Percentiles rank a stretch among this genome's conserved stretches.
Conservation (phyloP, 2,888 invertebrate genomes). For the Scaptomyza parva region DNA sequence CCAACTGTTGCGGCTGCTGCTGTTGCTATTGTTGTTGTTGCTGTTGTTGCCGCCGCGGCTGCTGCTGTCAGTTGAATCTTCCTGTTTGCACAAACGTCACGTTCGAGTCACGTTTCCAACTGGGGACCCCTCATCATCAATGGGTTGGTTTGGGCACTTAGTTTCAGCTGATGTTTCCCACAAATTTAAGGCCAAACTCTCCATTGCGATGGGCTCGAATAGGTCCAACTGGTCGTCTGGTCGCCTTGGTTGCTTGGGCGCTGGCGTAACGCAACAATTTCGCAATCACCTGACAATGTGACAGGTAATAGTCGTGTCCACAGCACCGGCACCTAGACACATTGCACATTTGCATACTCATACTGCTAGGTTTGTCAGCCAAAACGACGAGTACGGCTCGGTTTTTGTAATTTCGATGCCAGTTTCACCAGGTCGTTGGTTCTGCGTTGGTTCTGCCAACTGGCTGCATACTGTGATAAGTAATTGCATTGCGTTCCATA, state of each 20-base stretch:
- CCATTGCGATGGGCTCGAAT: slow-evolving; percentile 28
- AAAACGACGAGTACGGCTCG: neutral
- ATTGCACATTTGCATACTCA: slow-evolving; percentile 70
- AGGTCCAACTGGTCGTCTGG: slow-evolving; percentile 11
- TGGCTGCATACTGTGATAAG: slow-evolving; percentile 77
- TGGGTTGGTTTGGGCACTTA: slow-evolving; percentile 64
- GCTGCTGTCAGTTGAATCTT: slow-evolving; percentile 78
- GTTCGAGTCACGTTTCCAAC: slow-evolving; percentile 79
- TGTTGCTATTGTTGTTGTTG: slow-evolving; percentile 12
- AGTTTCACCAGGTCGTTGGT: slow-evolving; percentile 31
- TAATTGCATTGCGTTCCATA: slow-evolving; percentile 74
- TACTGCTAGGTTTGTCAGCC: slow-evolving; percentile 15
- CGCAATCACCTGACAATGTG: slow-evolving; percentile 82
- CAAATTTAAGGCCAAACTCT: slow-evolving; percentile 70
- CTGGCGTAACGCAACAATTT: slow-evolving; percentile 80
- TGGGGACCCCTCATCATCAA: slow-evolving; percentile 65
- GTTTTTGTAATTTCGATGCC: slow-evolving; percentile 65
- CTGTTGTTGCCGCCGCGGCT: slow-evolving; percentile 25
- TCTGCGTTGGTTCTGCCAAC: slow-evolving; percentile 1
- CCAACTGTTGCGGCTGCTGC: slow-evolving; percentile 64
- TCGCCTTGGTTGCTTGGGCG: slow-evolving; percentile 32
- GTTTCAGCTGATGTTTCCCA: slow-evolving; percentile 76
- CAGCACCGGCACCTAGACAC: slow-evolving; percentile 57
- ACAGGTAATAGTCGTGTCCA: slow-evolving; percentile 82
- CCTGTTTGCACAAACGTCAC: slow-evolving; percentile 81